Percentiles rank a stretch among this genome's conserved stretches.
Conservation (phyloP, 1,140 invertebrate genomes). For the Luehdorfia chinensis region DNA sequence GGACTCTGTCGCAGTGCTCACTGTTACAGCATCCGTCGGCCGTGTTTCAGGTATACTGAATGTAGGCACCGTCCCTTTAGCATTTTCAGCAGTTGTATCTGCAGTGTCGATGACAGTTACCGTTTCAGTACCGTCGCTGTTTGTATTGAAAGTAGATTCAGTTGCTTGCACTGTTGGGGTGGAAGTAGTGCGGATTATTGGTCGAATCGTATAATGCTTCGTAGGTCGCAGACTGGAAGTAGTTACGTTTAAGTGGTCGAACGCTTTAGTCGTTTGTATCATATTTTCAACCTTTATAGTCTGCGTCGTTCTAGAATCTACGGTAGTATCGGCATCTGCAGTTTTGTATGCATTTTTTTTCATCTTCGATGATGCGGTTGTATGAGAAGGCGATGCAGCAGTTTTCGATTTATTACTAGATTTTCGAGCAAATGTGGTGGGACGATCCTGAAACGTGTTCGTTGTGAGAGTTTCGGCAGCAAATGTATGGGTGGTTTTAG, state of each 20-base stretch:
- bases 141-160: constrained; percentile 48
- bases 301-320: constrained; percentile 12
- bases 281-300: constrained; percentile 41
- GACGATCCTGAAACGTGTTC: constrained; percentile 46
- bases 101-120: constrained; percentile 49
- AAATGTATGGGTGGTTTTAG: constrained; percentile 38
- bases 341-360: constrained; percentile 52
- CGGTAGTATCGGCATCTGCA: constrained; percentile 14
- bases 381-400: constrained; percentile 44
- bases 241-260: too few species aligned
- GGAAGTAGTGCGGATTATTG: constrained; percentile 55
- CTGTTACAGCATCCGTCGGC: constrained; percentile 48
- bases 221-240: constrained; percentile 55
- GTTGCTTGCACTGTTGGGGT: constrained; percentile 57
- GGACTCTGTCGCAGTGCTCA: constrained; percentile 52
- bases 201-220: constrained; percentile 71
- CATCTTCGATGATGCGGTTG: constrained; percentile 53
- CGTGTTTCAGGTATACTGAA: constrained; percentile 48
- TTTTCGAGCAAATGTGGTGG: constrained; percentile 55
- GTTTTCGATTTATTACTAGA: constrained; percentile 65
- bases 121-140: constrained; percentile 58
- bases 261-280: constrained; percentile 36
- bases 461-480: constrained; percentile 45
- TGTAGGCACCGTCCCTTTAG: constrained; percentile 51
- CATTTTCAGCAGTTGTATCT: constrained; percentile 44